A percentile compares a stretch with the other conserved stretches of the same genome.
Evolutionary conservation across 2,797 vertebrate species (phyloP).

Genomic region (Fistularia commersonii): DNA sequence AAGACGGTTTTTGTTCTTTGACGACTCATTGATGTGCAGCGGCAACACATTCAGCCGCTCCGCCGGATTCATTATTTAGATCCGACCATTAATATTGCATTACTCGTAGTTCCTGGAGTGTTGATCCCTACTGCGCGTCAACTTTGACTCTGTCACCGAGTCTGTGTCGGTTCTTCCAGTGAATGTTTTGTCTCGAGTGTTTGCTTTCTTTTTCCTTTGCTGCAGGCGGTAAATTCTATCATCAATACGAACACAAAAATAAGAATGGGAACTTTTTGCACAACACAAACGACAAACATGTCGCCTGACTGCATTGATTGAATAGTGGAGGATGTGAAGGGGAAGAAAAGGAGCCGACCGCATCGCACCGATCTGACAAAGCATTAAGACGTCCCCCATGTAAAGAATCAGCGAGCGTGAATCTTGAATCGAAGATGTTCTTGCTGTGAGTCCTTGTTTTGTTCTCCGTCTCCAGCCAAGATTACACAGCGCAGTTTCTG

Average conservation of each 20-base stretch:
- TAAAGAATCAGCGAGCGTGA: not conserved
- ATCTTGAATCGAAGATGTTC: not conserved
- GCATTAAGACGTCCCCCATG: not conserved
- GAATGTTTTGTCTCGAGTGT: slow-evolving; percentile 4
- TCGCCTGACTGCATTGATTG: not conserved
- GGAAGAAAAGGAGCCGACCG: not conserved
- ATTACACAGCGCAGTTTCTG: too few species aligned
- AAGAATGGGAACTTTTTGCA: slow-evolving; percentile 5
- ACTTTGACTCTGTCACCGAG: slow-evolving; percentile 32
- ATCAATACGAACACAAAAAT: not conserved
- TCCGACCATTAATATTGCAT: slow-evolving; percentile 49
- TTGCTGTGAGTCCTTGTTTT: too few species aligned
- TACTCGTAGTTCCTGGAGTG: slow-evolving; percentile 24
- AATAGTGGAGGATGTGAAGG: slow-evolving; percentile 2
- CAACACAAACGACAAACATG: not conserved
- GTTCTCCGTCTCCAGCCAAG: too few species aligned
- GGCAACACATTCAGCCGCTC: slow-evolving; percentile 26
- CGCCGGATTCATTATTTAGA: slow-evolving; percentile 54
- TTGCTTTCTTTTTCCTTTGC: not conserved
- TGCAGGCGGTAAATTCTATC: slow-evolving; percentile 7
- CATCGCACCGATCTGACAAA: not conserved
- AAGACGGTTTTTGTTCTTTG: slow-evolving; percentile 4
- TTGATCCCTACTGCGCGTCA: slow-evolving; percentile 24
- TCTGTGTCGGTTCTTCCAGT: slow-evolving; percentile 8
- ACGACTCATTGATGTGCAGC: slow-evolving; percentile 11